Evolutionary conservation across 23 tunicate genomes (phyloP), one percentile per base, ranked within the genome.

Genomic region (Corella eumyota): DNA sequence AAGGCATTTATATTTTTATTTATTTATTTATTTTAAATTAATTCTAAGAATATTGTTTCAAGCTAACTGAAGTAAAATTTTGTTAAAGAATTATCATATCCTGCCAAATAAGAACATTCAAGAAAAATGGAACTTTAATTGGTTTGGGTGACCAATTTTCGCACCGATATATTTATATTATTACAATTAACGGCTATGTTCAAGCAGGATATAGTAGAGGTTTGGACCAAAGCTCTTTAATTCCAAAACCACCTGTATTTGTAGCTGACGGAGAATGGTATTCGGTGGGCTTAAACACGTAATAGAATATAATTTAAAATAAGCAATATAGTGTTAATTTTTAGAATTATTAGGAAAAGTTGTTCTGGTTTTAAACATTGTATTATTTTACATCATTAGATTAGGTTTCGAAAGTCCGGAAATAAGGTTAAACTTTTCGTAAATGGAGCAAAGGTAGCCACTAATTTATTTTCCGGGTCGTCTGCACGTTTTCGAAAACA

Each of bases 181-280:
- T 37, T 4, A 33, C 56, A 13, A 54, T 32, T 5, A 26, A 24
- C 25, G 62, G 74, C 19, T 25, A 56, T 3, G 3, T 68, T 1
- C 22, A 15, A 22, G 62, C 74, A 1, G 74, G 74, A 1, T 17
- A 22, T 7, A 54, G 21, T 4, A 7, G 21, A 7, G 50, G 45
- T 5, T 52, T 46, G 1, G 34, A 17, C 30, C 51, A 34, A 44
- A 32, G 45, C 1, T 21, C 32, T 3, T 3, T 68, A 34, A 28
- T 34, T 5, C 51, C 74, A 27, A 55, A 24, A 23, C 32, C 34
- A 21, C 25, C 36, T 29, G 63, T 68, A 19, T 33, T 20, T 26
- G 52, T 63, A 32, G 36, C 74, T 1, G 59, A 68, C 50, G 74
- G 74, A 28, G 37, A 22, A 1, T 68, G 74, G 74, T 50, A 68